Evolutionary conservation across 2,888 invertebrate genomes (phyloP), one percentile per base, ranked within the genome.

Genomic region (Acleris laterana): DNA sequence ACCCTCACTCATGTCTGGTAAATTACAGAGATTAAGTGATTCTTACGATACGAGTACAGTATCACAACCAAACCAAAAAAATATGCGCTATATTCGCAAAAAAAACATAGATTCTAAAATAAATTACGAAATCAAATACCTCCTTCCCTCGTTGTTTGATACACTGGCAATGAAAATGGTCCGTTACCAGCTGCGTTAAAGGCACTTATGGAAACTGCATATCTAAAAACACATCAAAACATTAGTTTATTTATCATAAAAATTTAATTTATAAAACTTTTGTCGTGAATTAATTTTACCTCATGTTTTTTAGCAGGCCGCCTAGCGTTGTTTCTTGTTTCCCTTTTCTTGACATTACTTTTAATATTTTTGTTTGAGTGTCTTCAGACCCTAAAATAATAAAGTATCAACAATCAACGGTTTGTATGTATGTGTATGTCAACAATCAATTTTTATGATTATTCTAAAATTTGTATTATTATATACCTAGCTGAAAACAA

Each of bases 131-230:
- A 52, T 25, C 7, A 11, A 20, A 20, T 87, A 96, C 96, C 96
- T 89, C 98, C 97, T 94, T 98, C 98, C 71, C 97, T 95, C 0
- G 98, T 98, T 3, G 96, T 96, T 60, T 96, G 96, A 72, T 96
- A 95, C 3, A 96, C 94, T 11, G 96, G 95, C 7, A 95, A 89
- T n/a, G 97, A 97, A 73, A 95, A 94, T 0, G 98, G 97, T 1
- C 98, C 97, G 62, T 95, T 95, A 0, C 98, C 97, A 50, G 97
- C 96, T 53, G 95, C 95, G 84, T 98, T 98, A 80, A 96, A 96
- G 9, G 98, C 97, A 75, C 96, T 95, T 22, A 98, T 95, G 44
- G 96, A 95, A 11, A 98, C 95, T 62, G 96, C 95, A 85, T 98
- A 98, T 74, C 96, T 92, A 75, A 52, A 84, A 74, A n/a, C 56